Evolutionary conservation across 1,140 invertebrate genomes (phyloP).

Genomic region (Frieseomelitta varia): DNA sequence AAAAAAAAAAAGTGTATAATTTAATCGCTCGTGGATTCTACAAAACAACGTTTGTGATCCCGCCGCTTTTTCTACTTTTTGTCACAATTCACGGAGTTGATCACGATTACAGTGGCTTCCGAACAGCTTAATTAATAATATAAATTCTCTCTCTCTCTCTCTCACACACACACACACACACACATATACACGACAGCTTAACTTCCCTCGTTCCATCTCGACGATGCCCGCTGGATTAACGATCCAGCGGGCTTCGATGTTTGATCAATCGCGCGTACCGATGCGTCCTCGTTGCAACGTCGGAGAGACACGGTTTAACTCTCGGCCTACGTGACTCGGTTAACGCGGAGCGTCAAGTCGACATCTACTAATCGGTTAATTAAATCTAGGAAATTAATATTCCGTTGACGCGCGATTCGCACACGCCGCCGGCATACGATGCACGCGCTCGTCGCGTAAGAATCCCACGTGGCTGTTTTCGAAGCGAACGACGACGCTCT

Average conservation of each 20-base stretch:
- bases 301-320: constrained; percentile 69
- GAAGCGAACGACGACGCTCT: constrained; percentile 21
- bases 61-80: too few relatives aligned
- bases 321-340: constrained; percentile 77
- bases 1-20: too few relatives aligned
- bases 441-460: constrained; percentile 60
- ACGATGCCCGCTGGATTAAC: too few relatives aligned
- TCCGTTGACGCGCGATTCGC: constrained; percentile 65
- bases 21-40: too few relatives aligned
- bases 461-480: constrained; percentile 71
- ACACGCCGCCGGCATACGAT: constrained; percentile 66
- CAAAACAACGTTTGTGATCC: too few relatives aligned
- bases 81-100: background rate
- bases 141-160: too few relatives aligned
- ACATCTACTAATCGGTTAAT: constrained; percentile 80
- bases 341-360: constrained; percentile 66
- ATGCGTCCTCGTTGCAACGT: constrained; percentile 60
- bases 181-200: background rate
- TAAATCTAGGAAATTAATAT: constrained; percentile 80
- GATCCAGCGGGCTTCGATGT: background rate
- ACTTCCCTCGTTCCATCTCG: background rate
- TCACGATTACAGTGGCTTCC: background rate
- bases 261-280: background rate
- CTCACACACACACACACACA: too few relatives aligned
- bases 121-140: too few relatives aligned